Conservation (phyloP, 2,888 invertebrate species). For the Amblyteles armatorius region DNA sequence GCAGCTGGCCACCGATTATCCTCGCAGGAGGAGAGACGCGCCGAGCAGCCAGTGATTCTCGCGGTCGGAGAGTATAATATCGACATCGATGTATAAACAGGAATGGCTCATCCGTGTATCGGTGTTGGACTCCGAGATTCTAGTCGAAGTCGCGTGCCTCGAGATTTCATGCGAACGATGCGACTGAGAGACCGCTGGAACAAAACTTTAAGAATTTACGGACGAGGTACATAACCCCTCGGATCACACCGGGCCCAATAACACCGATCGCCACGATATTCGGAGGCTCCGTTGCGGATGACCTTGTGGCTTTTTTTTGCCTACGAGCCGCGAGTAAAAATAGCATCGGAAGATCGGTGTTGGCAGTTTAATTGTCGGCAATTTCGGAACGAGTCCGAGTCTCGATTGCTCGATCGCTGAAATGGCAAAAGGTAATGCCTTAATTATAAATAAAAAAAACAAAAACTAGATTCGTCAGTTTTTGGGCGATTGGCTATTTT, state of each 20-base stretch:
- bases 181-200: neutral
- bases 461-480: neutral
- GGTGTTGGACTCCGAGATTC: neutral
- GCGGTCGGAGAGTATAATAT: neutral
- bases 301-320: neutral
- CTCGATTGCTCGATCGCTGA: too few species aligned
- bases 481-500: neutral
- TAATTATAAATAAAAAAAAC: neutral
- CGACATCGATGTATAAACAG: neutral
- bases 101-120: neutral
- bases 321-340: constrained; percentile 1
- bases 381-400: too few species aligned
- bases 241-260: neutral
- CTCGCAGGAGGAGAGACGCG: constrained; percentile 10
- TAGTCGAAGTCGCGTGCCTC: neutral
- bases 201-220: neutral
- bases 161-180: neutral
- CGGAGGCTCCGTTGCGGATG: neutral
- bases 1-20: constrained; percentile 56
- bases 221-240: neutral
- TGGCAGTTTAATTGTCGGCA: too few species aligned
- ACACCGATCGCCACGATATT: neutral
- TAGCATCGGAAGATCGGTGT: neutral
- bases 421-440: too few species aligned
- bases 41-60: neutral